phyloP scores from a whole-genome alignment of 2,113 vertebrate species.

The Colius striatus region DNA sequence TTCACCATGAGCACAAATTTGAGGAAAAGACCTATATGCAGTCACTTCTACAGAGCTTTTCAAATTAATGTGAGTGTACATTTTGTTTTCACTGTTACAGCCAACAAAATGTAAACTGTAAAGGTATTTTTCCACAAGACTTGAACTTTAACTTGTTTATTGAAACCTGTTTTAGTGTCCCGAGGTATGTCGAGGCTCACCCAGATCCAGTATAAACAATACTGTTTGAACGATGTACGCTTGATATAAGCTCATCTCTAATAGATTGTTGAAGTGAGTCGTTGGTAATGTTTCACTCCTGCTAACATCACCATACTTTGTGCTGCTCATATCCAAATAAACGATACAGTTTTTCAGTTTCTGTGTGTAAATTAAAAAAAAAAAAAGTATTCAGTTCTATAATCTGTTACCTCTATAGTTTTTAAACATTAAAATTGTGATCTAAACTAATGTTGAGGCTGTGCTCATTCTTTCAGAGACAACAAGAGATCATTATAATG shows the following conservation, averaged over 20 bases:
- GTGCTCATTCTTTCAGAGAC: conserved; percentile 19
- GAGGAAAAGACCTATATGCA: background rate
- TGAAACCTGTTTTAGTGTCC: conserved; percentile 53
- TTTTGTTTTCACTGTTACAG: conserved; percentile 59
- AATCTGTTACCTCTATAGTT: conserved; percentile 71
- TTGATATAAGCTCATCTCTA: conserved; percentile 50
- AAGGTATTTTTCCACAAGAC: conserved; percentile 55
- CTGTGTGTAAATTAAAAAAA: conserved; percentile 70
- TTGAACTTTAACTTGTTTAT: conserved; percentile 64
- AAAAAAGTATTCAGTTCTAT: conserved; percentile 67
- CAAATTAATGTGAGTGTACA: conserved; percentile 40
- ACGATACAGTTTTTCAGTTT: conserved; percentile 30
- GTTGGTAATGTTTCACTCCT: conserved; percentile 43
- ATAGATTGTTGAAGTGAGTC: conserved; percentile 63
- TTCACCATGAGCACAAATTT: conserved; percentile 66
- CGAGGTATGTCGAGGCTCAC: conserved; percentile 56
- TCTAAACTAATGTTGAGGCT: conserved; percentile 18
- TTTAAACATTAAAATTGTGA: conserved; percentile 78
- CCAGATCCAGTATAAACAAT: conserved; percentile 31
- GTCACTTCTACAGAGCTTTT: conserved; percentile 48
- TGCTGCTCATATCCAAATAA: conserved; percentile 72
- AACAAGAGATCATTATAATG: background rate
- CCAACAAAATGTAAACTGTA: conserved; percentile 47
- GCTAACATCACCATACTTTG: conserved; percentile 58
- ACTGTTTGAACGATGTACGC: conserved; percentile 47